A percentile compares a stretch with the other conserved stretches of the same genome.
These are phyloP conservation scores for Ispidina lecontei DNA, from an alignment of 2,797 vertebrate species.

Conservation along the genomic window DNA sequence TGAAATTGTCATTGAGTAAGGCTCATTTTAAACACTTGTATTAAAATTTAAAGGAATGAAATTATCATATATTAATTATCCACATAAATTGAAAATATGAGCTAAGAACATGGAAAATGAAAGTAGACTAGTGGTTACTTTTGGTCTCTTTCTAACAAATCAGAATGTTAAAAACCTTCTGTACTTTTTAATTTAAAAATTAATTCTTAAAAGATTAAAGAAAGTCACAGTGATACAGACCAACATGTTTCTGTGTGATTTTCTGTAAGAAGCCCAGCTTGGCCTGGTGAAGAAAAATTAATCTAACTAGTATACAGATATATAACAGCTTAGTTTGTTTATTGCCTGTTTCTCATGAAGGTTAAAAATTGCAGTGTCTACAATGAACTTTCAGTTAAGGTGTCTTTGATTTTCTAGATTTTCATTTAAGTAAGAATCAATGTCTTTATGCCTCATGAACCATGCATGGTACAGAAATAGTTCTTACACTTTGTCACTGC, in stretches of 20 bases:
- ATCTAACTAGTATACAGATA: background rate
- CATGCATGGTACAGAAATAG: background rate
- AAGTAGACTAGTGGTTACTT: background rate
- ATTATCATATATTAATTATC: slow-evolving; percentile 28
- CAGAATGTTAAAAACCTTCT: background rate
- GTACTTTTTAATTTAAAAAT: background rate
- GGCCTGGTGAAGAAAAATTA: background rate
- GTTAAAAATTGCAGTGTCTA: background rate
- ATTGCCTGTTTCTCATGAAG: background rate
- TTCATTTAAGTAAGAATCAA: background rate
- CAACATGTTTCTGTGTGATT: background rate
- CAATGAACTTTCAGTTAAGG: slow-evolving; percentile 47
- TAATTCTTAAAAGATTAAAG: background rate
- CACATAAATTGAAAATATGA: slow-evolving; percentile 3
- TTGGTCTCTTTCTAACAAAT: background rate
- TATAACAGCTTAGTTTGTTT: background rate
- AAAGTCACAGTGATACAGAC: background rate
- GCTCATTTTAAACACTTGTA: slow-evolving; percentile 16
- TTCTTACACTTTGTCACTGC: background rate
- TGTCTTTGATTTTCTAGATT: slow-evolving; percentile 13
- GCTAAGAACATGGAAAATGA: background rate
- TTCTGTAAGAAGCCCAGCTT: background rate
- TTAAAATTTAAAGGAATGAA: slow-evolving; percentile 38
- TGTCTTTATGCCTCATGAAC: slow-evolving; percentile 2
- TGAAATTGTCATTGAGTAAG: background rate